Conservation (phyloP, 2,113 vertebrate species). For the Tupaia tana region DNA sequence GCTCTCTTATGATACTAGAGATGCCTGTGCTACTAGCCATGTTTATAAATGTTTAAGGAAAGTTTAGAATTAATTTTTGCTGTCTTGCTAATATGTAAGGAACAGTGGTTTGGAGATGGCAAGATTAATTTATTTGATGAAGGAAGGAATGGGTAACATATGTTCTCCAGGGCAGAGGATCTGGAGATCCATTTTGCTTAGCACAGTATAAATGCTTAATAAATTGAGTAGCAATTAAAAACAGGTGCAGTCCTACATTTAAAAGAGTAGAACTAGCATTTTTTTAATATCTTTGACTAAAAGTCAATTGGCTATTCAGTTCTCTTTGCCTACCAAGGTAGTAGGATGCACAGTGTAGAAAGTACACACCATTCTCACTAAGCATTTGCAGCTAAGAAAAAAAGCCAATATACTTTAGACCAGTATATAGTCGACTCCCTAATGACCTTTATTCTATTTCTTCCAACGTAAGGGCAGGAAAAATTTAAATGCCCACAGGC, state of each 20-base stretch:
- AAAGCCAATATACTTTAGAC: not conserved
- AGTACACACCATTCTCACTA: not conserved
- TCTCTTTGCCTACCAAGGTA: not conserved
- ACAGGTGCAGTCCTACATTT: not conserved
- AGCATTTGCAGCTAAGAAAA: not conserved
- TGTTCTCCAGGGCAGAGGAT: not conserved
- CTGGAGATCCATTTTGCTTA: conserved; percentile 32
- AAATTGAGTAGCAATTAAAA: conserved; percentile 61
- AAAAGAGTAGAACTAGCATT: not conserved
- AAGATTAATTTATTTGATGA: conserved; percentile 33
- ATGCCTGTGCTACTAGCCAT: not conserved
- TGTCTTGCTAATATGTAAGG: conserved; percentile 26
- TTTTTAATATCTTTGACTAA: not conserved
- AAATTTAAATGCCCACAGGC: not conserved
- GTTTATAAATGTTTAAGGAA: conserved; percentile 55
- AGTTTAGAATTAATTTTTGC: conserved; percentile 55
- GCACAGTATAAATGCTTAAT: conserved; percentile 28
- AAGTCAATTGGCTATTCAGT: not conserved
- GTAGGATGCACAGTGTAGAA: not conserved
- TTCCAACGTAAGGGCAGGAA: not conserved
- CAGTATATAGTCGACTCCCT: not conserved
- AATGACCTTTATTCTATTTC: not conserved
- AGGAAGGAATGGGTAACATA: conserved; percentile 25
- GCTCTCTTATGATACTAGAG: not conserved
- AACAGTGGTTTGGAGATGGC: conserved; percentile 4